Conservation (phyloP, 2,888 invertebrate genomes). For the Biston stratarius region DNA sequence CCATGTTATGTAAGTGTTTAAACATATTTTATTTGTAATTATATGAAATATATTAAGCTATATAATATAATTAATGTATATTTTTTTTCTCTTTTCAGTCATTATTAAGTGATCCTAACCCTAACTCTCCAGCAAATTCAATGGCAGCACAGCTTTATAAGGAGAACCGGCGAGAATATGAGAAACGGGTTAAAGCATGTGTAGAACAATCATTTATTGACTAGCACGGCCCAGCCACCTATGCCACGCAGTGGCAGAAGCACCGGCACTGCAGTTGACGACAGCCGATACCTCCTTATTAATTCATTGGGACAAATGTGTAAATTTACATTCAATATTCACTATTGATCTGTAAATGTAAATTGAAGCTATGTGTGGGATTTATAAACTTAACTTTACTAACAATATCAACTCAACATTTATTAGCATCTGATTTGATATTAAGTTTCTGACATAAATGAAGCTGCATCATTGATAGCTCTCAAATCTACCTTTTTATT, state of each 20-base stretch:
- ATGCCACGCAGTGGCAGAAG: constrained; percentile 63
- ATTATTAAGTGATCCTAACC: constrained; percentile 99
- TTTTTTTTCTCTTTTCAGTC: constrained; percentile 90
- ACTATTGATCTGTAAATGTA: constrained; percentile 41
- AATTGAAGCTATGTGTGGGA: constrained; percentile 35
- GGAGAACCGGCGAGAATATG: constrained; percentile 99
- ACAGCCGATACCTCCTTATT: constrained; percentile 66
- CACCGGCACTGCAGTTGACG: constrained; percentile 56
- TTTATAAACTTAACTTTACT: constrained; percentile 34
- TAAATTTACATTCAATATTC: constrained; percentile 54
- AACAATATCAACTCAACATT: constrained; percentile 41
- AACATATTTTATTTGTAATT: too few relatives aligned
- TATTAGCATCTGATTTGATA: constrained; percentile 19
- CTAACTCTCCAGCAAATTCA: constrained; percentile 99
- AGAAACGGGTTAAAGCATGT: constrained; percentile 99
- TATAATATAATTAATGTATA: neutral
- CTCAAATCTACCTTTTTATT: constrained; percentile 16
- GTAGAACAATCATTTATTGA: constrained; percentile 99
- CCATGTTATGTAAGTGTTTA: too few relatives aligned
- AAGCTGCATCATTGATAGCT: neutral
- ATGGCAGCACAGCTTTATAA: constrained; percentile 99
- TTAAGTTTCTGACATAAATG: neutral
- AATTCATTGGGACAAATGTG: constrained; percentile 77
- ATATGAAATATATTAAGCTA: neutral
- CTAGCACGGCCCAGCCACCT: constrained; percentile 84